phyloP scores from a whole-genome alignment of 2,797 vertebrate genomes.

The Ctenosaura bakeri region DNA sequence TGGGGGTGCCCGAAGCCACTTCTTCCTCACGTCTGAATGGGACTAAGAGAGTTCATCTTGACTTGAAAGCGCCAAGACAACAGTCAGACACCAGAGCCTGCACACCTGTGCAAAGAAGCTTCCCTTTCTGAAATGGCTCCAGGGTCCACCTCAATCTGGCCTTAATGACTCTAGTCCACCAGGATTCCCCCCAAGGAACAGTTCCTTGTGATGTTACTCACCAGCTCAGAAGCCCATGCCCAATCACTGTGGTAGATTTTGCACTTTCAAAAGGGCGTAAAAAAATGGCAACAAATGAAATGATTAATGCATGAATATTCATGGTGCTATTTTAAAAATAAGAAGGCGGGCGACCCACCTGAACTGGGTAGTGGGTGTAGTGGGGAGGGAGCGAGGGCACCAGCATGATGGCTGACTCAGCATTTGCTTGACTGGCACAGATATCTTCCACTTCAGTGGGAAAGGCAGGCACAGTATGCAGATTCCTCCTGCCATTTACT shows the following conservation, averaged over 20 bases:
- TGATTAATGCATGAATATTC: conserved; percentile 15
- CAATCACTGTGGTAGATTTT: neutral
- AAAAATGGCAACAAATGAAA: neutral
- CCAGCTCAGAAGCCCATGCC: neutral
- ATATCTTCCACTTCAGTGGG: neutral
- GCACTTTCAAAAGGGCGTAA: neutral
- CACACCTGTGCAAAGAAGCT: neutral
- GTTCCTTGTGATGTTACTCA: neutral
- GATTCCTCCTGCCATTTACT: neutral
- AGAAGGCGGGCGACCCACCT: neutral
- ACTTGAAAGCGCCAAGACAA: no score
- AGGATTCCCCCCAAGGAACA: neutral
- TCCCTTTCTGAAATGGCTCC: no score
- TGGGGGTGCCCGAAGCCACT: no score
- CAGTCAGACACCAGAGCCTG: no score
- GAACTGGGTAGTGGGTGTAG: neutral
- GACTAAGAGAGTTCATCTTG: no score
- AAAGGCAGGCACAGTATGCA: neutral
- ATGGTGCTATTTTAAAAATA: neutral
- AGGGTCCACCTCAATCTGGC: no score
- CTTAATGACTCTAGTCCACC: neutral
- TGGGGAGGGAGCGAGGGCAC: neutral
- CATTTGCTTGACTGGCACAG: neutral
- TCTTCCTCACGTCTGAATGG: no score
- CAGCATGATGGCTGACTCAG: neutral